Evolutionary conservation across 2,888 invertebrate species (phyloP).

Genomic region (Lasioglossum calceatum): DNA sequence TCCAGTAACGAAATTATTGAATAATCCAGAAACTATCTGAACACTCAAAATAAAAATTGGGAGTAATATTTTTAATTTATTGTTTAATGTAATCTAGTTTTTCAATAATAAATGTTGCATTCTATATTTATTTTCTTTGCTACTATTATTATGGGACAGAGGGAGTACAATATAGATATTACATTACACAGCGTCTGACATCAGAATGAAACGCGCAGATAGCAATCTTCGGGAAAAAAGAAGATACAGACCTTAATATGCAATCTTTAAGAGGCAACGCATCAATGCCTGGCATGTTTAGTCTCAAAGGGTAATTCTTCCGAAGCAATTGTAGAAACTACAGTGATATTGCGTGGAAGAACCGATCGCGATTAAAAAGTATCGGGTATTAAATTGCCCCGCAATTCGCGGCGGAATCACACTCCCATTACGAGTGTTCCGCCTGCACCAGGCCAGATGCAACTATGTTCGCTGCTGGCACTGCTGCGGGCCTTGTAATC

Average conservation of each 20-base stretch:
- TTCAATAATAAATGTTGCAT: too few species aligned
- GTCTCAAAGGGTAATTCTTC: background rate
- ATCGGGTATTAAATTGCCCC: constrained; percentile 15
- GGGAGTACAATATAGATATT: too few species aligned
- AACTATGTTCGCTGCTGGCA: constrained; percentile 37
- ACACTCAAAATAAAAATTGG: too few species aligned
- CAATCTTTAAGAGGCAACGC: background rate
- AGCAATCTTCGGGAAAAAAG: background rate
- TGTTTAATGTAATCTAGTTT: too few species aligned
- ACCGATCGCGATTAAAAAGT: background rate
- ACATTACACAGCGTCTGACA: too few species aligned
- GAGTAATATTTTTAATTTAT: too few species aligned
- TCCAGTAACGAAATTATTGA: too few species aligned
- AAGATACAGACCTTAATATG: background rate
- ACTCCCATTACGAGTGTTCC: constrained; percentile 18
- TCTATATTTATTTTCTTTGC: too few species aligned
- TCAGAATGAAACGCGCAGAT: too few species aligned
- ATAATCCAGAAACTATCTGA: too few species aligned
- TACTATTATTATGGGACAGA: too few species aligned
- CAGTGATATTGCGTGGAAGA: background rate
- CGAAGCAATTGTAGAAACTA: background rate
- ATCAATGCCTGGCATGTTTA: background rate
- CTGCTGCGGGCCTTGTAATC: constrained; percentile 70
- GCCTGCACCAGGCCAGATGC: constrained; percentile 17
- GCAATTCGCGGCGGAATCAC: constrained; percentile 16